These are phyloP conservation scores for Peromyscus leucopus DNA, from an alignment of 2,113 vertebrate genomes.

Conservation along the genomic window DNA sequence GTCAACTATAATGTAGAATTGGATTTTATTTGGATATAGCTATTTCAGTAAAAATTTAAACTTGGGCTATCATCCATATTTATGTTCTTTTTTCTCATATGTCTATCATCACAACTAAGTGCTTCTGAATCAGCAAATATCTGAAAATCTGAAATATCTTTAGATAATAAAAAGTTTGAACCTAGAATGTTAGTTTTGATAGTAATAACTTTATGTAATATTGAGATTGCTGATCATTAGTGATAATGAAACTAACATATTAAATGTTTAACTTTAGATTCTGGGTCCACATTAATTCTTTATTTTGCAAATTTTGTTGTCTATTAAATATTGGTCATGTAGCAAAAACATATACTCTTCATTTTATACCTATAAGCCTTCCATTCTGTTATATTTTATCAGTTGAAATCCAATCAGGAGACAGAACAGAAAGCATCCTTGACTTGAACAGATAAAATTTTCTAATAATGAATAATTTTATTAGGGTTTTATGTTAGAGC, in stretches of 20 bases:
- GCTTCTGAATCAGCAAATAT: too few relatives aligned
- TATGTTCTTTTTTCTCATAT: too few relatives aligned
- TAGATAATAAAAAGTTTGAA: too few relatives aligned
- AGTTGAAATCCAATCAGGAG: not conserved
- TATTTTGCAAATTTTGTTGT: not conserved
- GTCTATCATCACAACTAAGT: too few relatives aligned
- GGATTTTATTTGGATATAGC: too few relatives aligned
- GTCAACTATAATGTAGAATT: too few relatives aligned
- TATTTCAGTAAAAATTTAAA: too few relatives aligned
- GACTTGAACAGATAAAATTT: not conserved
- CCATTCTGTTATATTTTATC: not conserved
- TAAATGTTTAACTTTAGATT: not conserved
- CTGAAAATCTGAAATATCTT: too few relatives aligned
- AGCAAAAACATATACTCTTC: not conserved
- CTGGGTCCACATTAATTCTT: not conserved
- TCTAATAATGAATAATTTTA: not conserved
- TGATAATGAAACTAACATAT: not conserved
- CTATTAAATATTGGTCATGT: not conserved
- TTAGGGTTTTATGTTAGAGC: not conserved
- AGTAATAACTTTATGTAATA: too few relatives aligned
- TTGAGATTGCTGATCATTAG: not conserved
- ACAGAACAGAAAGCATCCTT: not conserved
- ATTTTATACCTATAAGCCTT: not conserved
- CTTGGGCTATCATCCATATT: too few relatives aligned
- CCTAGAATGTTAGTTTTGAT: too few relatives aligned